Conservation (phyloP, 2,888 invertebrate genomes). For the Frankliniella intonsa region DNA sequence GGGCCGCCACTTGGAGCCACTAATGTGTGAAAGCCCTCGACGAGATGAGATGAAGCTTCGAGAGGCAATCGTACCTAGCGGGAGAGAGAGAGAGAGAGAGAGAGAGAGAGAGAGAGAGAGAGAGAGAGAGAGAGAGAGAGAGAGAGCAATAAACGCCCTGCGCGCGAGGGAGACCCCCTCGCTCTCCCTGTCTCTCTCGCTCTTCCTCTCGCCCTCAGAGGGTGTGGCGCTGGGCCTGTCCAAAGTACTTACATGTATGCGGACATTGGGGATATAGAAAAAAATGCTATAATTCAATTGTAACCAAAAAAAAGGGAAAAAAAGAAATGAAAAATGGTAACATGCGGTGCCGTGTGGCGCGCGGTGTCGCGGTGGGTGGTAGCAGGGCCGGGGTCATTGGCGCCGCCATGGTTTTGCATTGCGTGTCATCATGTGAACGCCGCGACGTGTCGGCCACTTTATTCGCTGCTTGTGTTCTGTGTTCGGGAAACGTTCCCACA, state of each 20-base stretch:
- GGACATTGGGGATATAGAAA: no score
- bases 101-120: slow-evolving; percentile 30
- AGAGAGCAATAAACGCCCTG: slow-evolving; percentile 14
- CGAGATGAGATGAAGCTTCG: no score
- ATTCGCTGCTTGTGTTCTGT: no score
- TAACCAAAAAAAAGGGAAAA: background rate
- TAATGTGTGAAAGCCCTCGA: background rate
- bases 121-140: slow-evolving; percentile 32
- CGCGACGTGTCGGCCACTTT: no score
- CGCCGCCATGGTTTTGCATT: no score
- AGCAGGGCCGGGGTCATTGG: no score
- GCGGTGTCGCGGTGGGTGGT: no score
- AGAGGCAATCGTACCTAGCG: background rate
- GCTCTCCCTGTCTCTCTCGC: background rate
- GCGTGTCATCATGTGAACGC: no score
- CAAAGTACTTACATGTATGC: no score
- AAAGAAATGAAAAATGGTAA: background rate
- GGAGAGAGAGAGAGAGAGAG: slow-evolving; percentile 33
- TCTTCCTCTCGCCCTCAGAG: background rate
- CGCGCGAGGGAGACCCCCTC: slow-evolving; percentile 1
- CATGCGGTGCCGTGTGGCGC: no score
- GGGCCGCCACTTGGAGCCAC: background rate
- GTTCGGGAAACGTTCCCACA: no score
- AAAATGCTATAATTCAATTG: background rate
- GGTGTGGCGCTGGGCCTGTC: no score